Evolutionary conservation across 2,113 vertebrate genomes (phyloP), one percentile per base, ranked within the genome.

Genomic region (Sapajus apella): DNA sequence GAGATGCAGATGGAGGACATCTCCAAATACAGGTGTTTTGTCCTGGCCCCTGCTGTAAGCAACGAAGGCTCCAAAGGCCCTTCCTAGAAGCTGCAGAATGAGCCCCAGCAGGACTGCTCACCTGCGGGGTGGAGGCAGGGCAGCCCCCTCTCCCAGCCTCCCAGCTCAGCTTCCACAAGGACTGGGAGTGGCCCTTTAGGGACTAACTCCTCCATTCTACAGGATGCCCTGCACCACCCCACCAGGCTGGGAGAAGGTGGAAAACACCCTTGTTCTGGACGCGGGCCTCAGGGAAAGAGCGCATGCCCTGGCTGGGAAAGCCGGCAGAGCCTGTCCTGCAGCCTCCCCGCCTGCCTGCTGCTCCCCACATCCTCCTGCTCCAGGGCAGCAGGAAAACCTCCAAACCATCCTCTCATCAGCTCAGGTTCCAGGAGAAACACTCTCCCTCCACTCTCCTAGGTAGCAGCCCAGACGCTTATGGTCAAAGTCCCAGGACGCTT

Each of bases 91-190:
- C 30, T 17, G 2, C 14, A 35, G 13, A 1, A 14, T 3, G 1
- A 3, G 61, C 64, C 50, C 77, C 9, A 11, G 47, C 8, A 11
- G 56, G 70, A 40, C 32, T 0, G 32, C 0, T 11, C 1, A 5
- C 18, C 56, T 1, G 17, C 27, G 2, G 2, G 35, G 11, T 0
- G 10, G 21, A 25, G 4, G 30, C 56, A 0, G 2, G 68, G 32
- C 4, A 2, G 3, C 37, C 7, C 50, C 72, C 17, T 16, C 37
- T 20, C 37, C 70, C 64, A 52, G 0, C 23, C 30, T 43, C 9
- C 45, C 35, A 16, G 50, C 10, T 47, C 21, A 9, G n/a, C 25
- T 40, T 56, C 25, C 3, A 8, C 25, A 4, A 0, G 9, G 47
- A 55, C 3, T 1, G 13, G 55, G 50, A 8, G 32, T 4, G 0